Base-by-base conservation (phyloP, 2,113 vertebrate species). In the Neoarius graeffei region DNA sequence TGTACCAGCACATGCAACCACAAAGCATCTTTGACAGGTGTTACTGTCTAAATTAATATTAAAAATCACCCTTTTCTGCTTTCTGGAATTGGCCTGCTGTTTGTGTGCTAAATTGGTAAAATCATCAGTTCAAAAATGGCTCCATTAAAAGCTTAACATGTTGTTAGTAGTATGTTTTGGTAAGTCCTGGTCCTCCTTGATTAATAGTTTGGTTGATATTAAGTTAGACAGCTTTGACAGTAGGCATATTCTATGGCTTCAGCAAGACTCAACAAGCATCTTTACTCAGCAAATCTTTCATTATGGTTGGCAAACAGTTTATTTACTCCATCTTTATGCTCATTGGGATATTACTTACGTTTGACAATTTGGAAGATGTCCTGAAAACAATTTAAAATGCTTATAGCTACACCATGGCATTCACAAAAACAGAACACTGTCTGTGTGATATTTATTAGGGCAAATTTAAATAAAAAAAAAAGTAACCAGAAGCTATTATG, bases 11-110 rank as follows among this genome's bases (percentile, higher is more conserved):
- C 86, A 93, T 90, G 93, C 98, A 98, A 91, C 97, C 97, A 0
- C 98, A 99, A 91, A 90, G 92, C 25, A 91, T 99, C 71, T 96
- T 96, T 82, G 94, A 97, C 93, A 99, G 97, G 98, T 99, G 91
- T 88, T 59, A 42, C 23, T 84, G 64, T 54, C 57, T 64, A 19
- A 50, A 66, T 76, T 57, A 1, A 56, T 54, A 52, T 80, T 20
- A 57, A 50, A 50, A 81, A 81, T 35, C 27, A 30, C 15, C 3
- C 42, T 19, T 67, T 15, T 83, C 48, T 77, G 50, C 13, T 74
- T 74, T 4, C 0, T 42, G 35, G 48, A 13, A 5, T 23, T 52
- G 23, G 42, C 73, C 42, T 52, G 20, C 2, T 76, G 73, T 20
- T 73, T 42, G 42, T 42, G 42, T 42, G 42, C 42, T 42, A 42